phyloP scores from a whole-genome alignment of 2,113 vertebrate genomes.

The Turdus rufiventris region DNA sequence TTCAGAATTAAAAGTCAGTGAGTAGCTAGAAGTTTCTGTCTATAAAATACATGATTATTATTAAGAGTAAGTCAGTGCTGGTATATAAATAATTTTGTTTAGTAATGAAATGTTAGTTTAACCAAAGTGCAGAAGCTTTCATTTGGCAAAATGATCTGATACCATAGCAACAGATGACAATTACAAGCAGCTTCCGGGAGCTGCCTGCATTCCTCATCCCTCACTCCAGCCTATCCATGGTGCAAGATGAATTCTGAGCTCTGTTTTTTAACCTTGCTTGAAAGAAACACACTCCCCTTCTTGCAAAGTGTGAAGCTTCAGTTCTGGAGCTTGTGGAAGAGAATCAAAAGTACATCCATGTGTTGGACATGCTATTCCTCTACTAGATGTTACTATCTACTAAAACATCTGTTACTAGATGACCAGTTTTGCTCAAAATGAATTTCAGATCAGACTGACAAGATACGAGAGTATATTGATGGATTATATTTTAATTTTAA shows the following conservation, averaged over 20 bases:
- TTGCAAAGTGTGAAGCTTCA: background rate
- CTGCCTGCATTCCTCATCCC: background rate
- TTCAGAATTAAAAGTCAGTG: conserved; percentile 7
- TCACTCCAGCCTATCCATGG: background rate
- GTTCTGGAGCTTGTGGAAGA: background rate
- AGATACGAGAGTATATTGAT: background rate
- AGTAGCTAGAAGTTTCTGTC: background rate
- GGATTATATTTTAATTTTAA: background rate
- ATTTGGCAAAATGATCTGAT: background rate
- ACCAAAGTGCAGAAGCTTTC: background rate
- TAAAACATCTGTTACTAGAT: background rate
- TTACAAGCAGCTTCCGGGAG: background rate
- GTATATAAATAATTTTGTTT: background rate
- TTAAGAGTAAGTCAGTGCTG: background rate
- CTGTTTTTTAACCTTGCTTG: background rate
- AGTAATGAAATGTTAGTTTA: background rate
- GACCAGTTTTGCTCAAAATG: background rate
- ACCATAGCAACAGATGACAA: conserved; percentile 9
- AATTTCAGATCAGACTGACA: background rate
- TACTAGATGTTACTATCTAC: too few relatives aligned
- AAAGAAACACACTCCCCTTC: background rate
- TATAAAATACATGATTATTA: background rate
- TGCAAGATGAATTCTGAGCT: background rate
- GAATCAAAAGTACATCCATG: background rate
- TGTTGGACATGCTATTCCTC: background rate